Evolutionary conservation across 1,140 invertebrate species (phyloP), one percentile per base, ranked within the genome.

Genomic region (Gryllus bimaculatus): DNA sequence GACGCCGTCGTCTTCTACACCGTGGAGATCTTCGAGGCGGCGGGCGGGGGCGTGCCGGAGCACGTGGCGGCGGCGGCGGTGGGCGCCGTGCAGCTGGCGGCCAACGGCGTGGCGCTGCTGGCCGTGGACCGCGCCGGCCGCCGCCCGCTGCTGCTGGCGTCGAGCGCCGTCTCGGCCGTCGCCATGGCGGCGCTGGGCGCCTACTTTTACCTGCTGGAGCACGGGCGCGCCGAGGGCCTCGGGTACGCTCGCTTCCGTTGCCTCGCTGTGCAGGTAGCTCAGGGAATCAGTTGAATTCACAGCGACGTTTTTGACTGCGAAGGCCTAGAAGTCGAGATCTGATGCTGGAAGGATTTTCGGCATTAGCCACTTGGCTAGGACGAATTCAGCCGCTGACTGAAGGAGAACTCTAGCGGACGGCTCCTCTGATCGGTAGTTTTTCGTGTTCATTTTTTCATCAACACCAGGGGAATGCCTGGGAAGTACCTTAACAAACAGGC

Each of bases 1-100:
- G 92, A 93, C 82, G 91, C 90, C 4, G 87, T 93, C 0, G 86
- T 92, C 8, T 92, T 93, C 83, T 93, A 93, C 82, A 89, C 92
- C 0, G 90, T 91, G 47, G 85, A 86, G 4, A 91, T 94, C 78
- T 91, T 94, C 82, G 82, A 88, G 75, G 86, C 87, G 6, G 88
- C 89, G 6, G 85, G 87, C 0, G 89, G 87, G 8, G 87, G 86
- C n/a, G 85, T 93, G 1, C 86, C 88, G 74, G 86, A 90, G 0
- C 88, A 89, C 80, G 66, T 90, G 8, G 88, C 89, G 0, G 89
- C 92, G 8, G 90, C 93, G 12, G 85, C 93, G 21, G 88, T 94
- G 74, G 92, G 92, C 0, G 47, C 87, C 0, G 88, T 90, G 47
- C 90, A 91, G 80, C 82, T 91, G 2, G 54, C 89, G 0, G 88